Evolutionary conservation across 2,888 invertebrate genomes (phyloP), one percentile per base, ranked within the genome.

Genomic region (Apodemia zela): DNA sequence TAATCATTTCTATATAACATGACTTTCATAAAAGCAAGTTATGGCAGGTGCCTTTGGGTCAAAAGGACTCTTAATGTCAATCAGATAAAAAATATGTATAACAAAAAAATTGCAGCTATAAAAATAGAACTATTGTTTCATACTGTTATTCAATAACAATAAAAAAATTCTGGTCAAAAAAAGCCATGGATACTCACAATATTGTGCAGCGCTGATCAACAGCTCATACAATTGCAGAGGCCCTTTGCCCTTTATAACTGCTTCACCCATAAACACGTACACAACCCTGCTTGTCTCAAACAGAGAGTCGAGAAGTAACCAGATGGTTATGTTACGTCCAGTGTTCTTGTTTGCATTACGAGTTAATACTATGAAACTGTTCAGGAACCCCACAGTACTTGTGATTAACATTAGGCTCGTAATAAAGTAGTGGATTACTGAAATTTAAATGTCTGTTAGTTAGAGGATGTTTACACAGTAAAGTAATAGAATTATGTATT

Each of bases 231-330:
- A 61, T 65, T 89, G 89, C 67, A 85, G 61, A 0, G 77, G 72
- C 0, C 90, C 90, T 10, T 77, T 77, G 0, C 87, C 86, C 42
- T 81, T 79, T 7, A 90, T 70, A 45, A 89, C 75, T 1, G 89
- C 80, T 66, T 89, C 88, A 15, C 81, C 78, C 5, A 89, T 68
- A 64, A 90, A 91, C 68, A 89, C 81, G 60, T 90, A 90, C 6
- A 91, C 75, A 0, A 91, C 86, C 0, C 90, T 69, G 7, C 82
- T 82, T 0, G 89, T 89, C 74, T 91, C 90, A 57, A 91, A 91
- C 71, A 90, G 68, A 0, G 90, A 91, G 74, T 89, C 87, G 3
- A 91, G 72, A 15, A 91, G 76, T 42, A 91, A 69, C 90, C 90
- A 91, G 0, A 81, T 79, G 54, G 89, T 89, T 59, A 91, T 82